Base-by-base conservation (phyloP, 2,113 vertebrate genomes). In the Paralichthys olivaceus region DNA sequence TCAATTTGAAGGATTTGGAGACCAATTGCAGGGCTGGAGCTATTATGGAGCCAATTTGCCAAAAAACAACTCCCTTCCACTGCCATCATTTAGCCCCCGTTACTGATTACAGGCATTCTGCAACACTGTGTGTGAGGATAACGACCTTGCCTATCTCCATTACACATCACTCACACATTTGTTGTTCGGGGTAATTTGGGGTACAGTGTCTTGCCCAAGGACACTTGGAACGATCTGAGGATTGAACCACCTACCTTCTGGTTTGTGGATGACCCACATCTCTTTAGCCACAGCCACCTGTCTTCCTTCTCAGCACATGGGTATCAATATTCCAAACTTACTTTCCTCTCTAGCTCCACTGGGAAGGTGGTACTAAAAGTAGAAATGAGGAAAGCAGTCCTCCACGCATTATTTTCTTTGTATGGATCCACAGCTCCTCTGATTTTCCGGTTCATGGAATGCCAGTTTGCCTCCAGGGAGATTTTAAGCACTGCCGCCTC, bases 401-500 rank as follows among this genome's bases (percentile, higher is more conserved):
- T 28, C 4, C 6, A 17, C 13, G 25, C 47, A 47, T 22, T 25
- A 3, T 22, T 14, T 65, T 28, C 25, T 40, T 47, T 22, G 19
- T 29, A 13, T 28, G 47, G 26, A n/a, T n/a, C 5, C 12, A 4
- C 47, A 32, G 26, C 26, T 53, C 12, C 45, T 51, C 19, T n/a
- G 26, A 66, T 66, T 66, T 66, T 32, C 11, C 22, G 45, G 25
- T 51, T 53, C 49, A 34, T 54, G 28, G 49, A 54, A 54, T 54
- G 28, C 12, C 14, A 13, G 5, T 32, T 51, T 49, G 25, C 63
- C 45, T 34, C 19, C 64, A n/a, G 47, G 64, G 20, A 34, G 64
- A 9, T 34, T 34, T 54, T 23, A 13, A 53, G 65, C 28, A 19
- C 13, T 8, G n/a, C 49, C 14, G n/a, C 47, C 49, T 55, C 28